Evolutionary conservation across 2,797 vertebrate species (phyloP).

Genomic region (Pangasius mekongensis): DNA sequence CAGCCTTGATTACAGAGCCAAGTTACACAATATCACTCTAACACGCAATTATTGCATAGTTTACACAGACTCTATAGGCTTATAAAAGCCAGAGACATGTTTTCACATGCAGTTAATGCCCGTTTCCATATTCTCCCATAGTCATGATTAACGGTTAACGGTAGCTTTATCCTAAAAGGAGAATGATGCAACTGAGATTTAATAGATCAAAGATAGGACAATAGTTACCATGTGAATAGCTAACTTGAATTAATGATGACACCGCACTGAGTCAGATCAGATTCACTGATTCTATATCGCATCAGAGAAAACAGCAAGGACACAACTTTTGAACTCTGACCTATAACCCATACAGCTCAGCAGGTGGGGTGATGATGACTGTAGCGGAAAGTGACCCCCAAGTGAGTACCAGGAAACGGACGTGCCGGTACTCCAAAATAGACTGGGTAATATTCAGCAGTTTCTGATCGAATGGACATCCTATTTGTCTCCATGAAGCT

Average conservation of each 20-base stretch:
- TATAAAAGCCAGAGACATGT: not conserved
- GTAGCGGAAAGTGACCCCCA: slow-evolving; percentile 40
- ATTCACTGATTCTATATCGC: not conserved
- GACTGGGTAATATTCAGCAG: slow-evolving; percentile 38
- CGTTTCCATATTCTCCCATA: not conserved
- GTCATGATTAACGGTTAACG: not conserved
- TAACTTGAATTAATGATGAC: not conserved
- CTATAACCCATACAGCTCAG: slow-evolving; percentile 11
- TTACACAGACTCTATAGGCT: not conserved
- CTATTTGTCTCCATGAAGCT: slow-evolving; percentile 37
- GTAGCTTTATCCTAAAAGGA: not conserved
- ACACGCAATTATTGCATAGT: slow-evolving; percentile 26
- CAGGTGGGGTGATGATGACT: slow-evolving; percentile 40
- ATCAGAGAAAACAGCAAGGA: slow-evolving; percentile 40
- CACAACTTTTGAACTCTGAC: slow-evolving; percentile 41
- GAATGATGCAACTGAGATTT: not conserved
- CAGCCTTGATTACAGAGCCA: slow-evolving; percentile 24
- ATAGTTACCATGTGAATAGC: not conserved
- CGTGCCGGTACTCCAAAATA: slow-evolving; percentile 16
- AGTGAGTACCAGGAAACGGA: slow-evolving; percentile 37
- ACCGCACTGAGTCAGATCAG: not conserved
- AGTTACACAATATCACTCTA: slow-evolving; percentile 21
- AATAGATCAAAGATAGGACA: not conserved
- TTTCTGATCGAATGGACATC: slow-evolving; percentile 35
- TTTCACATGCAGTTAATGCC: not conserved